These are phyloP conservation scores for Nyctibius grandis DNA, from an alignment of 2,797 vertebrate species.

Conservation along the genomic window DNA sequence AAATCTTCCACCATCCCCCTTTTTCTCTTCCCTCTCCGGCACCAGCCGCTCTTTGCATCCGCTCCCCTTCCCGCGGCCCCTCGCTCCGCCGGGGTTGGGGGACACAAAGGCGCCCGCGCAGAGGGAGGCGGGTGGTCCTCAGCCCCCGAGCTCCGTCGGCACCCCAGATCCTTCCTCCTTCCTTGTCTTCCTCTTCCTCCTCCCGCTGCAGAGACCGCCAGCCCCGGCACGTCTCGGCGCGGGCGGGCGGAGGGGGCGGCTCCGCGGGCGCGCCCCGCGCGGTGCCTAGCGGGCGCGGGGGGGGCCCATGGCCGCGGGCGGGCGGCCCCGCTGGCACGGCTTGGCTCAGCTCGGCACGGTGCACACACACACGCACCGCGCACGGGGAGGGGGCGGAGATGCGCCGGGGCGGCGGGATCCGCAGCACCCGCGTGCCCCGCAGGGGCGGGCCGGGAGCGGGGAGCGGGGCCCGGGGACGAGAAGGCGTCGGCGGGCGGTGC, in stretches of 20 bases:
- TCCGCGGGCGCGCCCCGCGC: neutral
- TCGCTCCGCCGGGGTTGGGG: constrained; percentile 37
- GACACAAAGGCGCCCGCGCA: constrained; percentile 52
- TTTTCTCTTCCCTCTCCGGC: neutral
- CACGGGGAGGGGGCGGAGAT: neutral
- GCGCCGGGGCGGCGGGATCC: neutral
- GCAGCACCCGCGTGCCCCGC: neutral
- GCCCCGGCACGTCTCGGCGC: neutral
- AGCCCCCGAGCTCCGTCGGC: neutral
- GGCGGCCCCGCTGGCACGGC: neutral
- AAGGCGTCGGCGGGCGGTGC: neutral
- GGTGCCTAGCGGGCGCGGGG: constrained; percentile 5
- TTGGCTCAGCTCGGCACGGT: neutral
- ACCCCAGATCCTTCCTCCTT: constrained; percentile 6
- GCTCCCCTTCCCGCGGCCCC: constrained; percentile 68
- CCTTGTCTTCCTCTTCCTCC: neutral
- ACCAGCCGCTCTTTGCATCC: constrained; percentile 56
- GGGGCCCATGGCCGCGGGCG: constrained; percentile 39
- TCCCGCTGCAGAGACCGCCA: neutral
- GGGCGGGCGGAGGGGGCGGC: neutral
- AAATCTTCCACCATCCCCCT: constrained; percentile 65
- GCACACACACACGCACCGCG: neutral
- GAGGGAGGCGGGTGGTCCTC: constrained; percentile 5
- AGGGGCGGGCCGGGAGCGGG: neutral
- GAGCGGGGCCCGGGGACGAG: neutral